phyloP scores from a whole-genome alignment of 1,140 invertebrate genomes.

The Caenorhabditis tropicalis region DNA sequence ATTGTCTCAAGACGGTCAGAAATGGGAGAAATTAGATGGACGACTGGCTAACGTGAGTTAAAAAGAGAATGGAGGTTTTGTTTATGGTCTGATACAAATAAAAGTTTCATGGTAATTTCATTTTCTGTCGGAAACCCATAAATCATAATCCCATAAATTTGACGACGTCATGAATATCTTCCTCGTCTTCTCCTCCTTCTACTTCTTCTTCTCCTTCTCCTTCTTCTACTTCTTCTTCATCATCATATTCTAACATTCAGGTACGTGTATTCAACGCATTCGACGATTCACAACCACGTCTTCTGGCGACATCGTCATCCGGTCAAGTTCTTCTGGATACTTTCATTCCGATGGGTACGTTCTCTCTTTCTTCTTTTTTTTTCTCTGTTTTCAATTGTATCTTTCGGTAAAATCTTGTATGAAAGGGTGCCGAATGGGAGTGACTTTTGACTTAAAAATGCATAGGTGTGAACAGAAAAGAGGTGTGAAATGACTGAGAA shows the following conservation, averaged over 20 bases:
- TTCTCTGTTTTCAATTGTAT: not conserved
- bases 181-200: too few relatives aligned
- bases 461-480: slow-evolving; percentile 27
- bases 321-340: slow-evolving; percentile 40
- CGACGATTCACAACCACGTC: slow-evolving; percentile 22
- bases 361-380: not conserved
- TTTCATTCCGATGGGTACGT: slow-evolving; percentile 2
- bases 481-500: not conserved
- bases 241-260: not conserved
- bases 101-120: too few relatives aligned
- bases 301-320: slow-evolving; percentile 20
- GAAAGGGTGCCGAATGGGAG: slow-evolving; percentile 14
- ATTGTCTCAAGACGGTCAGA: slow-evolving; percentile 51
- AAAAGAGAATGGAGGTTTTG: too few relatives aligned
- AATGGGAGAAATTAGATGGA: slow-evolving; percentile 46
- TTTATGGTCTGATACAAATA: too few relatives aligned
- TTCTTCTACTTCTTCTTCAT: not conserved
- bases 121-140: not conserved
- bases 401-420: not conserved
- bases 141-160: not conserved
- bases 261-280: slow-evolving; percentile 35
- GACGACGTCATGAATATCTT: not conserved
- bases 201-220: not conserved
- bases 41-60: slow-evolving; percentile 45
- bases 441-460: slow-evolving; percentile 26